Base-by-base conservation (phyloP, 23 tunicate species). In the Trididemnum nubilum region DNA sequence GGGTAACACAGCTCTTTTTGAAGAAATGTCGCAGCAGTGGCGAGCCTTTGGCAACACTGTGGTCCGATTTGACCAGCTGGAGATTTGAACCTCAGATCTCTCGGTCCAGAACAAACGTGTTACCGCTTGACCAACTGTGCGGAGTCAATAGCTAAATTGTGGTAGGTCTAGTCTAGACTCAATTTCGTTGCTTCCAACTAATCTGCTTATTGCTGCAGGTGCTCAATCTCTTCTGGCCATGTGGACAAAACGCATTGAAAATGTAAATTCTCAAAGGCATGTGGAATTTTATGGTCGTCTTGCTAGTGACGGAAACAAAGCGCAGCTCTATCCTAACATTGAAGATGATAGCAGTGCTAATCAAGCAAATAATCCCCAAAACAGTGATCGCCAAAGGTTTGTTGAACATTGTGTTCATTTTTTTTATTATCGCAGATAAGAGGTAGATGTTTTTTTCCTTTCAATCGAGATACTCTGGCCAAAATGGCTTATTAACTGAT, bases 211-310 rank as follows among this genome's bases (percentile, higher is more conserved):
- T 44, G 15, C 54, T 15, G 22, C 78, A 88, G 93, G 93, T 1
- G 77, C 86, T 22, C 90, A 85, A 38, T 82, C 87, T 9, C 54
- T 91, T 0, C 81, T 86, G 40, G 77, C 73, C 2, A 80, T 91
- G 90, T 91, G 97, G 97, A 71, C 66, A 71, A 63, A 91, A 36
- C 86, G 86, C 18, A 70, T 91, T n/a, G 97, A 91, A 0, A 91
- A 91, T 80, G 60, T 64, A 1, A 84, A 91, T 76, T 78, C 89
- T 19, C 97, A 91, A 64, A 50, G 84, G 9, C 97, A 91, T 51
- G 90, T 91, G 32, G 97, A 91, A 75, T 91, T 91, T 58, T 91
- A 85, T 77, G 97, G 97, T 27, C 79, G 97, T 24, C 74, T 91
- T 7, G 83, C 97, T 23, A 84, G 89, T 64, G 97, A 91, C 34